Evolutionary conservation across 2,797 vertebrate genomes (phyloP), one percentile per base, ranked within the genome.

Genomic region (Gobionotothen gibberifrons): DNA sequence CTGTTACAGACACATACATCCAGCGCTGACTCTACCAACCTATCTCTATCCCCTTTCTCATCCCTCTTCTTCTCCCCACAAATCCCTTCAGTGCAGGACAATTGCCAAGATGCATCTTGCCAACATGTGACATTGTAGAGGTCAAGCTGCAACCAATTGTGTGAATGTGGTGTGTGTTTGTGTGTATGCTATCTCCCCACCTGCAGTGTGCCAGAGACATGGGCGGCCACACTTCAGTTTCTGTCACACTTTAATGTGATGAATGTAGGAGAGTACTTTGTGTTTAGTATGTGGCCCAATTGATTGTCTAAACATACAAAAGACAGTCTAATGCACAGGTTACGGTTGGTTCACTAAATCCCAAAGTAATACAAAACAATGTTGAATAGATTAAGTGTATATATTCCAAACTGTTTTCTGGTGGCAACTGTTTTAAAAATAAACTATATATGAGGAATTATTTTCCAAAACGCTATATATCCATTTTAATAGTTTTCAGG

Each of bases 1-100:
- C 74, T 7, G 84, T 87, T 86, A 93, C 85, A 92, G 73, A 90
- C 80, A 92, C 90, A 94, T 91, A 95, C 94, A 93, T 95, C 93
- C 87, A 76, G 22, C 85, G 85, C 89, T 88, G 79, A 86, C 85
- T 91, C 74, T 79, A 69, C 19, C 66, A 87, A 76, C 75, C 82
- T 76, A 80, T 86, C 73, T 67, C 12, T 63, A 71, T 32, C 66
- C 76, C 76, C 64, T 43, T 67, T 77, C 64, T 52, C 69, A 83
- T 84, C 76, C 57, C 72, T 88, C 71, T 70, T 80, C 79, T 85
- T 87, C 75, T 72, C 60, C 64, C 62, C 12, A 47, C 74, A 91
- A 93, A 93, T 93, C 88, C 85, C 87, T 81, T 92, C 85, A 87
- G 87, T 71, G 69, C 74, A 66, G 60, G 85, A 95, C 92, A 95